phyloP scores from a whole-genome alignment of 2,888 invertebrate genomes.

The Andrena hattorfiana region DNA sequence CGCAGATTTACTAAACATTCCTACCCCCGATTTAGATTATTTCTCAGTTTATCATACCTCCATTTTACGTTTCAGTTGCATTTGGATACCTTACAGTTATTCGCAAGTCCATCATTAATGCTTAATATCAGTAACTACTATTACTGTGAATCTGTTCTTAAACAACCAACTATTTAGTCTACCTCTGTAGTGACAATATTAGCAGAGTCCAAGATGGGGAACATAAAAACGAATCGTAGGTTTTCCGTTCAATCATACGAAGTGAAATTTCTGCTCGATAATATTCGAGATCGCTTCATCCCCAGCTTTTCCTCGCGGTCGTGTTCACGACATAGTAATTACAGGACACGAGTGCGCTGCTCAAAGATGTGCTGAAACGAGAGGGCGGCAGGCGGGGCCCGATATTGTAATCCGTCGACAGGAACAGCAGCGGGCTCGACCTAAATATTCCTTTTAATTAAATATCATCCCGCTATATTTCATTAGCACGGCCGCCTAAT shows the following conservation, averaged over 20 bases:
- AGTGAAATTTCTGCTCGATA: not conserved
- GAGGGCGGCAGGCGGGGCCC: slow-evolving; percentile 43
- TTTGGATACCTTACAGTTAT: too few species aligned
- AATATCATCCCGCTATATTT: slow-evolving; percentile 63
- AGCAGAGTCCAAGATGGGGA: too few species aligned
- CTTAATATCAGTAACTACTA: too few species aligned
- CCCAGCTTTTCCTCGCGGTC: not conserved
- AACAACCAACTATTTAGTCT: too few species aligned
- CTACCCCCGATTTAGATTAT: too few species aligned
- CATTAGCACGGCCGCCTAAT: slow-evolving; percentile 58
- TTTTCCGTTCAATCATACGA: not conserved
- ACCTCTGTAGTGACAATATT: not conserved
- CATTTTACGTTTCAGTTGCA: too few species aligned
- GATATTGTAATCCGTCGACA: slow-evolving; percentile 67
- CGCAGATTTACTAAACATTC: too few species aligned
- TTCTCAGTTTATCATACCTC: too few species aligned
- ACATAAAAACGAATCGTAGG: slow-evolving; percentile 4
- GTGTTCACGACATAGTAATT: slow-evolving; percentile 46
- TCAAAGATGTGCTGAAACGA: slow-evolving; percentile 27
- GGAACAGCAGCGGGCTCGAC: slow-evolving; percentile 55
- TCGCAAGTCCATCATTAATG: too few species aligned
- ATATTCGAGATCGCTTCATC: slow-evolving; percentile 6
- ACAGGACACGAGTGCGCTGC: slow-evolving; percentile 41
- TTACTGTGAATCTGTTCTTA: too few species aligned
- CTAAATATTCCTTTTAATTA: slow-evolving; percentile 73